These are phyloP conservation scores for Xestoiulus laeticollis DNA, from an alignment of 2,888 invertebrate genomes.

Conservation along the genomic window DNA sequence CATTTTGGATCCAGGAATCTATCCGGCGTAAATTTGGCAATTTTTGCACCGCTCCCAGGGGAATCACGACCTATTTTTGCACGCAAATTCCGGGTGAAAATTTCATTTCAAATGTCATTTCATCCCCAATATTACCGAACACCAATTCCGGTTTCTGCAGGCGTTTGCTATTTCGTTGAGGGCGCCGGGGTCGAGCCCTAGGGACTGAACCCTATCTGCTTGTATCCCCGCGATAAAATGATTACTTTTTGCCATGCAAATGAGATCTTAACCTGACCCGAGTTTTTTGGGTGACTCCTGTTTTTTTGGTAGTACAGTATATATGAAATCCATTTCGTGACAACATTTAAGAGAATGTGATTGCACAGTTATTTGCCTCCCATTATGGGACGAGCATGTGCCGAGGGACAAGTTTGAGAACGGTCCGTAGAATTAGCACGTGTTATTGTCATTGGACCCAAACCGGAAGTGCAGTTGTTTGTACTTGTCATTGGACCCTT, in stretches of 20 bases:
- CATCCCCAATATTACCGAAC: background rate
- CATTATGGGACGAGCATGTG: too few species aligned
- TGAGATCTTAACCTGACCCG: background rate
- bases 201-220: background rate
- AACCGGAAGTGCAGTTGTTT: too few species aligned
- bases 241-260: background rate
- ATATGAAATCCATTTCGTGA: too few species aligned
- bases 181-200: background rate
- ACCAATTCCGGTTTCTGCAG: background rate
- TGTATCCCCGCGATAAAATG: background rate
- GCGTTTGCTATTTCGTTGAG: background rate
- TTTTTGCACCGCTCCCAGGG: background rate
- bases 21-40: conserved; percentile 1
- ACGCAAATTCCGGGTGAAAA: conserved; percentile 13
- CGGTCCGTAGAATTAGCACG: too few species aligned
- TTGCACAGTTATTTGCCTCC: too few species aligned
- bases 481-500: background rate
- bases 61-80: background rate
- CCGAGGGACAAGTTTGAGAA: too few species aligned
- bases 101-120: too few species aligned
- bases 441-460: too few species aligned
- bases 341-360: too few species aligned
- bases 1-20: background rate
- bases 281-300: background rate
- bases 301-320: background rate